Evolutionary conservation across 2,888 invertebrate genomes (phyloP), one percentile per base, ranked within the genome.

Genomic region (Shargacucullia verbasci): DNA sequence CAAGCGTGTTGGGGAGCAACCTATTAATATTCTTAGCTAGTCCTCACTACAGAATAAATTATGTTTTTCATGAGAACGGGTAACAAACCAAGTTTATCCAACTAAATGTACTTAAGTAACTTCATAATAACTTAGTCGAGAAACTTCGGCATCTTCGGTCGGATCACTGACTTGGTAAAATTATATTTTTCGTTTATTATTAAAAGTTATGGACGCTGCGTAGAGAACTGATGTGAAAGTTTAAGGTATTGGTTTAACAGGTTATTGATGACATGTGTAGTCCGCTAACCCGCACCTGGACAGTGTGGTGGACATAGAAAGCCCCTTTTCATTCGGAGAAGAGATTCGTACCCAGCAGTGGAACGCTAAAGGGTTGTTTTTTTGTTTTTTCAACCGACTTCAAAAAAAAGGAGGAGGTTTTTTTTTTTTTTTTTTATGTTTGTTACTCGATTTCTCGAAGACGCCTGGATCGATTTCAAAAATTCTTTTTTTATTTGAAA

Each of bases 81-180:
- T 70, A 73, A 66, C 71, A 69, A 76, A 67, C 79, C 52, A 72
- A 70, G 75, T 73, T 76, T 68, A 70, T 48, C 64, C 45, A 63
- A 65, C 63, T 75, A 66, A 74, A 76, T 66, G 64, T 79, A 66
- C 73, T 75, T 75, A 70, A 68, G 62, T 53, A 73, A 77, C 72
- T 79, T 68, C 38, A 60, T 78, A 68, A 76, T 70, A 72, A 76
- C 59, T 76, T 71, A 58, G 62, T 67, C 60, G 38, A 52, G 44
- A 59, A 78, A 77, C 64, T 79, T 76, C 34, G 59, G 52, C 70
- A 70, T 63, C 58, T 70, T 58, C 54, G 54, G 66, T 47, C 49
- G 61, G 68, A 75, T 81, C 78, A 76, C 53, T 66, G 70, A 58
- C 63, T 74, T 52, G 34, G 27, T 59, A 48, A 66, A 75, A 70